These are phyloP conservation scores for Hypomecis punctinalis DNA, from an alignment of 2,888 invertebrate genomes.

Conservation along the genomic window DNA sequence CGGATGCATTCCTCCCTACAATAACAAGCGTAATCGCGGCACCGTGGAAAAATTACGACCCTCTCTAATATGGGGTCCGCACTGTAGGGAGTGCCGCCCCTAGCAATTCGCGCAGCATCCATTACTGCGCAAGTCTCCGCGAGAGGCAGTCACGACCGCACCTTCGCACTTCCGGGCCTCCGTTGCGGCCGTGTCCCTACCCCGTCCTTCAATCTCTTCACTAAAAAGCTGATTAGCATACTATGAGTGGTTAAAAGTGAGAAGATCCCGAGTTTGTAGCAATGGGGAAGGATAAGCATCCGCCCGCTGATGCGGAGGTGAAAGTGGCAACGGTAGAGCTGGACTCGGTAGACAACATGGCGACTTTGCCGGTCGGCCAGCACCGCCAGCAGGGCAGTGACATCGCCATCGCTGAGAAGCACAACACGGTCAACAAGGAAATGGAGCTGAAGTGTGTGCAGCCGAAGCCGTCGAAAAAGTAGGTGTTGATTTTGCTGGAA, in stretches of 20 bases:
- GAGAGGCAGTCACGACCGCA: conserved; percentile 68
- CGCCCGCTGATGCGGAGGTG: conserved; percentile 88
- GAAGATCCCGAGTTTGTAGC: conserved; percentile 38
- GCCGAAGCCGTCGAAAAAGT: conserved; percentile 94
- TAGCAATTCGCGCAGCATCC: conserved; percentile 78
- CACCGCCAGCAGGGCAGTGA: conserved; percentile 89
- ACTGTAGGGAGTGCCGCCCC: conserved; percentile 74
- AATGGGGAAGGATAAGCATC: conserved; percentile 82
- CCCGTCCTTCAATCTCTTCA: conserved; percentile 55
- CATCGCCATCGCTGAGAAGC: conserved; percentile 91
- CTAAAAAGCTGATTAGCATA: conserved; percentile 44
- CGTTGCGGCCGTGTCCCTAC: conserved; percentile 59
- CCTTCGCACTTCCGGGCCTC: conserved; percentile 74
- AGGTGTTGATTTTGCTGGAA: conserved; percentile 59
- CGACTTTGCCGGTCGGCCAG: conserved; percentile 93
- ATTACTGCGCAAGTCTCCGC: conserved; percentile 79
- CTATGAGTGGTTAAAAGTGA: conserved; percentile 57
- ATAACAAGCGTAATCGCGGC: conserved; percentile 51
- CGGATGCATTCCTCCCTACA: conserved; percentile 51
- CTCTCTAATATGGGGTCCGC: conserved; percentile 47
- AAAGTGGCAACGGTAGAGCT: conserved; percentile 96
- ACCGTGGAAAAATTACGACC: conserved; percentile 63
- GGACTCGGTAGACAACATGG: conserved; percentile 95
- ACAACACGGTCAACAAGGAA: conserved; percentile 93
- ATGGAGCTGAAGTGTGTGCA: conserved; percentile 94